Evolutionary conservation across 2,888 invertebrate species (phyloP), one percentile per base, ranked within the genome.

Genomic region (Drosophila histrio): DNA sequence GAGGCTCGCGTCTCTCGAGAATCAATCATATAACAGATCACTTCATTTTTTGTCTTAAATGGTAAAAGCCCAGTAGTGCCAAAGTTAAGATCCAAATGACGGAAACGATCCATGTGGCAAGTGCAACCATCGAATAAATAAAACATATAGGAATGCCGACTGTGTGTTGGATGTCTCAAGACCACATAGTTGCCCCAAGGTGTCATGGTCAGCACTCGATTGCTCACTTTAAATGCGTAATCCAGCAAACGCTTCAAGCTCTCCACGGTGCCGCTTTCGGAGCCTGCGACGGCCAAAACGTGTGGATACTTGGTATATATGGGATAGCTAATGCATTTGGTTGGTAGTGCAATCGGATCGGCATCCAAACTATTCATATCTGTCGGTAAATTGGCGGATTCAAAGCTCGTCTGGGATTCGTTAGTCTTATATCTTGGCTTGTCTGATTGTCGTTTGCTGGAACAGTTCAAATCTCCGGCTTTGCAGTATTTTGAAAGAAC

Each of bases 121-220:
- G 90, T 91, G 50, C 91, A 91, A 6, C 91, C 91, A 64, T 91
- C 89, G 22, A 90, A 91, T 0, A 91, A 38, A 32, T 85, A 89
- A 66, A 82, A 91, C 1, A 44, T 28, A 24, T 68, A 57, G 1
- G 11, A 28, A 8, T 15, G 11, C 11, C 21, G 19, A 19, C 13
- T 5, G 1, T 8, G 9, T 2, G 22, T 11, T 1, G 21, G 43
- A n/a, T 63, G 53, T 6, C 46, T 52, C 38, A 91, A 92, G 1
- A 90, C 83, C 0, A 91, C 88, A 74, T 89, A 92, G 53, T 91
- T 91, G 7, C 91, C 91, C 91, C 91, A 91, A 2, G 91, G 91
- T 1, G 92, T 91, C 83, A 91, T 89, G 0, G 84, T 75, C 0
- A 92, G 72, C 4, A 90, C 74, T 8, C 91, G 89, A 77, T 90